phyloP scores from a whole-genome alignment of 2,797 vertebrate genomes.

The Manis pentadactyla region DNA sequence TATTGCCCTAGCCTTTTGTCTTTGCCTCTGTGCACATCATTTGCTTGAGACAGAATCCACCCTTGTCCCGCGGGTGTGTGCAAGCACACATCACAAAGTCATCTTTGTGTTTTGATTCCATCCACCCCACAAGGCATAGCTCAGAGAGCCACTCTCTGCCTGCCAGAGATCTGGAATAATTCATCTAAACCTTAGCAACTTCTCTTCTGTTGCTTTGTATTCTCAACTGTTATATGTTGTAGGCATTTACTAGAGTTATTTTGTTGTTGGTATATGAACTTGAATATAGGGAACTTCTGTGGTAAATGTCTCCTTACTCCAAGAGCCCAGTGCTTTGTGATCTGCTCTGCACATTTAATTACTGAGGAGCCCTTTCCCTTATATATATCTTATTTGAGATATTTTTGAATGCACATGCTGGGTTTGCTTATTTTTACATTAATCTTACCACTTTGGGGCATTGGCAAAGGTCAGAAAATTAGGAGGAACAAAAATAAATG shows the following conservation, averaged over 20 bases:
- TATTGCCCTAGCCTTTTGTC: background rate
- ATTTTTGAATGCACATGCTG: background rate
- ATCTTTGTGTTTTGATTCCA: background rate
- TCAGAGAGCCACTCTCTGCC: background rate
- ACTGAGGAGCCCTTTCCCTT: background rate
- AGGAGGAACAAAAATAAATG: conserved; percentile 44
- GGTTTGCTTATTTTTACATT: conserved; percentile 1
- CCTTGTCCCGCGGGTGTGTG: accelerated
- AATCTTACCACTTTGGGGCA: background rate
- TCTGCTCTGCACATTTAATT: background rate
- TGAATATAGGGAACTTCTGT: background rate
- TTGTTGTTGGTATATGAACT: background rate
- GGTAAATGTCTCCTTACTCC: background rate
- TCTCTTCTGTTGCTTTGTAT: background rate
- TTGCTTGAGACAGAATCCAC: background rate
- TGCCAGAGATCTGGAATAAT: background rate
- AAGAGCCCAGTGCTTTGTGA: background rate
- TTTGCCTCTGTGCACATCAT: background rate
- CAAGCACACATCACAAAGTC: background rate
- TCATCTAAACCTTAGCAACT: background rate
- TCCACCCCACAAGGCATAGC: background rate
- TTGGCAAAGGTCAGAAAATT: conserved; percentile 42
- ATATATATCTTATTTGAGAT: background rate
- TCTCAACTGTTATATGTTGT: background rate
- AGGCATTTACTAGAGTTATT: background rate